A percentile compares a stretch with the other conserved stretches of the same genome.
Evolutionary conservation across 2,113 vertebrate species (phyloP).

Genomic region (Synodontis membranacea): DNA sequence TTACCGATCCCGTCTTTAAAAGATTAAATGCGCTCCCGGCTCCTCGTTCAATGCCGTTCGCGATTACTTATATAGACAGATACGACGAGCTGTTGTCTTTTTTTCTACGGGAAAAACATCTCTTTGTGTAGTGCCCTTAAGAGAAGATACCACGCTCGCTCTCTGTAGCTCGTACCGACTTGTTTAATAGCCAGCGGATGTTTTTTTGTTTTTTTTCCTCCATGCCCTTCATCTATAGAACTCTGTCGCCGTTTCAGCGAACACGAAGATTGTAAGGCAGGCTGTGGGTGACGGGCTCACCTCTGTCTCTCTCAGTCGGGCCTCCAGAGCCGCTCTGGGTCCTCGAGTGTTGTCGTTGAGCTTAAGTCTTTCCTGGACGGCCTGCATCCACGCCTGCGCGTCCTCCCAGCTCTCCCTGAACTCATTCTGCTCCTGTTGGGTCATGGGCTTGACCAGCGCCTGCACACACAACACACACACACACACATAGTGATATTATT

Average conservation of each 20-base stretch:
- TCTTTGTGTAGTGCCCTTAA: background rate
- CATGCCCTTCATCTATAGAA: background rate
- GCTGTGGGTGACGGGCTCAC: slow-evolving; percentile 62
- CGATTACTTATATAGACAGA: background rate
- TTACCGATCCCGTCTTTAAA: background rate
- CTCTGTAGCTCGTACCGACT: background rate
- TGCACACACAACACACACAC: background rate
- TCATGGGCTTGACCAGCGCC: slow-evolving; percentile 75
- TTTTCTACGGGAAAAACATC: background rate
- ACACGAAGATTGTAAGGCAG: background rate
- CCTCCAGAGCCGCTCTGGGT: slow-evolving; percentile 83
- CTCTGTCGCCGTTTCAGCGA: background rate
- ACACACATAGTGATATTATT: background rate
- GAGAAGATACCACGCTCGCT: background rate
- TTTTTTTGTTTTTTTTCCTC: background rate
- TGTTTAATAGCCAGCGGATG: background rate
- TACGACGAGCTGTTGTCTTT: background rate
- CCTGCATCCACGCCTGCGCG: slow-evolving; percentile 85
- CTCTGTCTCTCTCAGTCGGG: slow-evolving; percentile 87
- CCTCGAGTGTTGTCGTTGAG: slow-evolving; percentile 89
- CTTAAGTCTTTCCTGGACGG: slow-evolving; percentile 80
- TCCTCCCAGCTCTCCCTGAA: slow-evolving; percentile 81
- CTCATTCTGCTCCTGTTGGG: slow-evolving; percentile 83
- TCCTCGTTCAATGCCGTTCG: background rate
- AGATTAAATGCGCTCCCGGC: background rate